Percentiles rank a stretch among this genome's conserved stretches.
phyloP scores from a whole-genome alignment of 2,888 invertebrate species.

The Polietes domitor region DNA sequence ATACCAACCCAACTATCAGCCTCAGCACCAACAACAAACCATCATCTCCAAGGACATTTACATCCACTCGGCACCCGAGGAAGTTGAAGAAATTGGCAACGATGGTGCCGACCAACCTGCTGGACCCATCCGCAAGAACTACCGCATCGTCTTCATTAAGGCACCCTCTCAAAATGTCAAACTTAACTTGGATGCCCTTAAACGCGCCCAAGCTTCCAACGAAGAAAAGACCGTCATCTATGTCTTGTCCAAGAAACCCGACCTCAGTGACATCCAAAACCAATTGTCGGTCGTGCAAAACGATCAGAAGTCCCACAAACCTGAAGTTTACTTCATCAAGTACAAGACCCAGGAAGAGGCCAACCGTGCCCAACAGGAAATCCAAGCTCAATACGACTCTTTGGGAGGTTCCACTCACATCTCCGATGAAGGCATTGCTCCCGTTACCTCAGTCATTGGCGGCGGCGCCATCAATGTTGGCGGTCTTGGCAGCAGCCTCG shows the following conservation, averaged over 20 bases:
- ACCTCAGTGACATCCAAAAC: constrained; percentile 80
- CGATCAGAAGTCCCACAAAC: constrained; percentile 77
- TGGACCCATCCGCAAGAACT: constrained; percentile 78
- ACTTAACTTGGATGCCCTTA: constrained; percentile 78
- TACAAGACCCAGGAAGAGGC: constrained; percentile 80
- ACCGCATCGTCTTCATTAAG: constrained; percentile 80
- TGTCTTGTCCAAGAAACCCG: constrained; percentile 79
- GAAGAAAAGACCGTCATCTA: constrained; percentile 81
- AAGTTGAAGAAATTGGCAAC: constrained; percentile 73
- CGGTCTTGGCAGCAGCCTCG: constrained; percentile 42
- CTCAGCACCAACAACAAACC: constrained; percentile 60
- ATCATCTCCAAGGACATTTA: constrained; percentile 78
- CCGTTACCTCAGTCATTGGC: constrained; percentile 74
- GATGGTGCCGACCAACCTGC: constrained; percentile 69
- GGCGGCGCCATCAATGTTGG: constrained; percentile 71
- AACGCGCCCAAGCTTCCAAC: constrained; percentile 74
- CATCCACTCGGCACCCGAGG: constrained; percentile 79
- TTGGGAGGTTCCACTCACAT: constrained; percentile 78
- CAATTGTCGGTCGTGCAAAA: constrained; percentile 84
- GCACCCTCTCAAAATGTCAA: constrained; percentile 80
- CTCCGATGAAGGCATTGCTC: constrained; percentile 78
- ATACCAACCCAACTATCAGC: constrained; percentile 37
- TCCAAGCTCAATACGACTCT: constrained; percentile 79
- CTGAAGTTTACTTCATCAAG: constrained; percentile 81
- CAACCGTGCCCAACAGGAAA: constrained; percentile 78